These are phyloP conservation scores for Tauraco hartlaubi DNA, from an alignment of 2,797 vertebrate genomes.

Conservation along the genomic window DNA sequence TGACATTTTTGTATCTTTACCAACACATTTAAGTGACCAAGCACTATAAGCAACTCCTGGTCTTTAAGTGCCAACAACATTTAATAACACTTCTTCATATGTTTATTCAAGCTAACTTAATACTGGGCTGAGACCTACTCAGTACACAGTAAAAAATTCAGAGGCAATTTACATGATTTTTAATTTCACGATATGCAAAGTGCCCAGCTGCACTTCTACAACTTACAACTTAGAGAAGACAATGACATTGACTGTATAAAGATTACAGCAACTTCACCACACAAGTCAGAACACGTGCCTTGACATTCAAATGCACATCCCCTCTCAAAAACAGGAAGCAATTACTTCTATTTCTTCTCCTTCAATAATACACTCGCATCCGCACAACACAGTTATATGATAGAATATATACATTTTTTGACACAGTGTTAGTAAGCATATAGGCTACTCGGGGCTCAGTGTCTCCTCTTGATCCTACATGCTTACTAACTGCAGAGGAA, in stretches of 20 bases:
- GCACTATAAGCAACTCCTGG: not conserved
- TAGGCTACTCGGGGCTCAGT: not conserved
- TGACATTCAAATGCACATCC: not conserved
- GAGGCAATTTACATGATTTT: not conserved
- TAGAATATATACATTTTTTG: not conserved
- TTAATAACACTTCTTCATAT: not conserved
- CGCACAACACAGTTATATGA: not conserved
- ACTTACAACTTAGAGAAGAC: not conserved
- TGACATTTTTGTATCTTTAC: not conserved
- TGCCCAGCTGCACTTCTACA: not conserved
- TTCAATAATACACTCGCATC: not conserved
- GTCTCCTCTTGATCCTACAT: not conserved
- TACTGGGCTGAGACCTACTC: not conserved
- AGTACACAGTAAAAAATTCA: not conserved
- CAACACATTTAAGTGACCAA: not conserved
- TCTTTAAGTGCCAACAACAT: not conserved
- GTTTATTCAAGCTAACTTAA: not conserved
- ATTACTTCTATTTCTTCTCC: constrained; percentile 31
- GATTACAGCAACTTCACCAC: not conserved
- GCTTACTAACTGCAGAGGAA: not conserved
- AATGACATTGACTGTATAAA: not conserved
- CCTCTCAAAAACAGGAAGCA: constrained; percentile 17
- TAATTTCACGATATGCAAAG: not conserved
- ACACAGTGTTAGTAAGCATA: not conserved
- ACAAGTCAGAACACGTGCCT: not conserved